These are phyloP conservation scores for Pitangus sulphuratus DNA, from an alignment of 2,797 vertebrate species.

Conservation along the genomic window DNA sequence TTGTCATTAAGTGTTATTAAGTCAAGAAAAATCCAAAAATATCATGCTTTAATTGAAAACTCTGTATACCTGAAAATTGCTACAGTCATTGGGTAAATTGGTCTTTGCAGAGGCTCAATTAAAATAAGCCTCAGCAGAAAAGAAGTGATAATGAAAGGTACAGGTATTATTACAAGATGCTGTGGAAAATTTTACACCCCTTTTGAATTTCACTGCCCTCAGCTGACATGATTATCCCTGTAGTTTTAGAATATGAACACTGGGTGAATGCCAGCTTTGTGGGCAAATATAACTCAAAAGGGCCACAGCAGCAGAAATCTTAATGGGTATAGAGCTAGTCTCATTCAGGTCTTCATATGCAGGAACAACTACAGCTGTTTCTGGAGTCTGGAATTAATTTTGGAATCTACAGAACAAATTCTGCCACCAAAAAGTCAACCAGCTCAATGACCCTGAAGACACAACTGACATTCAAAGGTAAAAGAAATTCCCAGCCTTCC, in stretches of 20 bases:
- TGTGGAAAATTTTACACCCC: not conserved
- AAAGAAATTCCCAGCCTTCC: not conserved
- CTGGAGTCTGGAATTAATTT: not conserved
- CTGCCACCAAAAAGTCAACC: not conserved
- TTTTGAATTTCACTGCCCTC: not conserved
- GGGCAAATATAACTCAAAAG: not conserved
- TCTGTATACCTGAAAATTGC: not conserved
- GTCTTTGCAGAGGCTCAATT: not conserved
- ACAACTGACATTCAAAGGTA: not conserved
- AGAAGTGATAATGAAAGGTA: not conserved
- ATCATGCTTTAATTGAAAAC: not conserved
- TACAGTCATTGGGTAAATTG: not conserved
- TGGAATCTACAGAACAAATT: not conserved
- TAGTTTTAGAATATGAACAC: not conserved
- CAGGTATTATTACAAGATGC: not conserved
- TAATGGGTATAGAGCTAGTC: not conserved
- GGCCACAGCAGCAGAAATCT: not conserved
- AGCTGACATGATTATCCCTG: not conserved
- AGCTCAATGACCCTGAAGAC: not conserved
- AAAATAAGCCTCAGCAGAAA: not conserved
- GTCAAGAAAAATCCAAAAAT: not conserved
- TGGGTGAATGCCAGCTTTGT: not conserved
- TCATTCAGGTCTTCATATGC: not conserved
- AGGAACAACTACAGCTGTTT: not conserved
- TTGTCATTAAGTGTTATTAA: not conserved